Base-by-base conservation (phyloP, 1,140 invertebrate species). In the Dinoponera quadriceps region DNA sequence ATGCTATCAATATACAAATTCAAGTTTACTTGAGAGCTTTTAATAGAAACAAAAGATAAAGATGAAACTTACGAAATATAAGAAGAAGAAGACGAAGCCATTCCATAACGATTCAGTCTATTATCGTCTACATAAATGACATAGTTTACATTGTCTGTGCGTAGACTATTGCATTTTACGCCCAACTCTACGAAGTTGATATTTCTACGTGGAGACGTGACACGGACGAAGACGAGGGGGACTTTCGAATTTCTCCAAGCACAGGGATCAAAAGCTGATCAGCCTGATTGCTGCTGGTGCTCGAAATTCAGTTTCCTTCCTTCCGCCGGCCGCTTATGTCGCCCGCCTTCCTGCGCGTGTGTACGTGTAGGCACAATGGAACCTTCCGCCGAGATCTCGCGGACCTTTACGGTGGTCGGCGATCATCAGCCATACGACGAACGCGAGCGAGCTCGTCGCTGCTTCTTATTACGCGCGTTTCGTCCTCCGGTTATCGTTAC, bases 401-500 rank as follows among this genome's bases (percentile, higher is more conserved):
- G 59, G 49, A 20, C 60, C 54, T 66, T 80, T 69, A 65, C 25
- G 66, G 60, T 38, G 33, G 49, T 44, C 69, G 22, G 14, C 49
- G 54, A 29, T 22, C 14, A 48, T 18, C 57, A 65, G 65, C 77
- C 49, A 49, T 16, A 71, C 54, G 51, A 80, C 65, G 75, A 71
- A 59, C 69, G 59, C 69, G 55, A 82, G 55, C 71, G 25, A 18
- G 55, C n/a, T 49, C 38, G 80, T 54, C 84, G 71, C 66, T 80
- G 73, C 85, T 80, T 85, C 82, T 87, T 87, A 87, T 83, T 90
- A 91, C 88, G 88, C 88, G 83, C 89, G 84, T 80, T 89, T 90
- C 86, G 88, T 92, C 87, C 86, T 72, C 63, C 80, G 69, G 87
- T 90, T 92, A 92, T 92, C 91, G 84, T 85, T 85, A 78, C 85